Evolutionary conservation across 2,888 invertebrate genomes (phyloP).

Genomic region (Oligia strigilis): DNA sequence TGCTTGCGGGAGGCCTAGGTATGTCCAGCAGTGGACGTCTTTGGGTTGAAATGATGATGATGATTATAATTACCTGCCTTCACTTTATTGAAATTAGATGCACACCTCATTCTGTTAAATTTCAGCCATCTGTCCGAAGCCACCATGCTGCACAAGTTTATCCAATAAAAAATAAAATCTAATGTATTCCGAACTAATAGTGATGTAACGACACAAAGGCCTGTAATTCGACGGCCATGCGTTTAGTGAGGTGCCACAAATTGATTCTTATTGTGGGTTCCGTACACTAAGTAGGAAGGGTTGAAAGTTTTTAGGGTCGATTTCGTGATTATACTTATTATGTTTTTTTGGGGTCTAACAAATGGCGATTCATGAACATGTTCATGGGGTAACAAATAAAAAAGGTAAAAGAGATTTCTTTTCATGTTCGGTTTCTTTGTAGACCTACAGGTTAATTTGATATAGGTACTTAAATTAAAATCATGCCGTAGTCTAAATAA

Average conservation of each 20-base stretch:
- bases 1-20: no score
- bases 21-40: no score
- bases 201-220: slow-evolving; percentile 74
- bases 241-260: slow-evolving; percentile 82
- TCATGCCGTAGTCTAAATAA: background rate
- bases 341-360: slow-evolving; percentile 35
- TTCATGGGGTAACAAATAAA: slow-evolving; percentile 13
- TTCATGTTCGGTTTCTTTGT: no score
- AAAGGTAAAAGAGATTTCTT: background rate
- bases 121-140: slow-evolving; percentile 39
- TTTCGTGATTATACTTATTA: slow-evolving; percentile 62
- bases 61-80: background rate
- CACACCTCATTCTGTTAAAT: background rate
- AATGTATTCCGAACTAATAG: slow-evolving; percentile 62
- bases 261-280: slow-evolving; percentile 87
- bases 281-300: slow-evolving; percentile 69
- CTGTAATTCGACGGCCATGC: slow-evolving; percentile 79
- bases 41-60: no score
- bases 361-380: slow-evolving; percentile 41
- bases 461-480: background rate
- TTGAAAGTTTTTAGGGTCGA: slow-evolving; percentile 68
- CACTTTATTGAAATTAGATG: slow-evolving; percentile 1
- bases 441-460: no score
- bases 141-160: slow-evolving; percentile 27
- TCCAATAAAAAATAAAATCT: slow-evolving; percentile 58